Percentiles rank a stretch among this genome's conserved stretches.
phyloP scores from a whole-genome alignment of 2,113 vertebrate species.

The Petroica traversi region DNA sequence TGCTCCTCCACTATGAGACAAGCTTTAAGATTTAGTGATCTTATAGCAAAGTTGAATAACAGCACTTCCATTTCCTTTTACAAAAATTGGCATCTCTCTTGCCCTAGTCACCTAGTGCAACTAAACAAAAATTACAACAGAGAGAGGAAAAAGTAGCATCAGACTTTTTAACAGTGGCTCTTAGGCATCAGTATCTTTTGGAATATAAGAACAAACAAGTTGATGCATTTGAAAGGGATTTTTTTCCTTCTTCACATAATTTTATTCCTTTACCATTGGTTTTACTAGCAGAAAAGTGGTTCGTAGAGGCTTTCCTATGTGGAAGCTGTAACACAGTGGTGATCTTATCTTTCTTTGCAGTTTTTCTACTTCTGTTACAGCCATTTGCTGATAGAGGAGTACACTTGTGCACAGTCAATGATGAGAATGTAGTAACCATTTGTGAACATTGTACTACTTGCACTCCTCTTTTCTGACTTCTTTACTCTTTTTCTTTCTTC shows the following conservation, averaged over 20 bases:
- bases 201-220: background rate
- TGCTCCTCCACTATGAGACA: slow-evolving; percentile 70
- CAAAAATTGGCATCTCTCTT: slow-evolving; percentile 60
- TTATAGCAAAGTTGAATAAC: slow-evolving; percentile 52
- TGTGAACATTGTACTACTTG: background rate
- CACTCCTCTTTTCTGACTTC: background rate
- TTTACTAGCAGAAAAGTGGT: background rate
- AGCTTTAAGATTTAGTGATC: slow-evolving; percentile 60
- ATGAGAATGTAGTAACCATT: background rate
- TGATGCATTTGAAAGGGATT: background rate
- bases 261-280: background rate
- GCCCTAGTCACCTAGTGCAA: background rate
- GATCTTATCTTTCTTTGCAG: background rate
- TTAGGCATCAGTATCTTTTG: background rate
- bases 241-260: background rate
- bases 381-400: background rate
- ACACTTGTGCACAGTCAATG: background rate
- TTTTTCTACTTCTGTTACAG: background rate
- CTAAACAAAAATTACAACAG: background rate
- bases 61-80: slow-evolving; percentile 64
- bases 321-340: background rate
- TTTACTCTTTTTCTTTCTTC: background rate
- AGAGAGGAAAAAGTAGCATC: background rate
- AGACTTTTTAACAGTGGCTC: background rate
- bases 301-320: background rate